These are phyloP conservation scores for Lateolabrax maculatus DNA, from an alignment of 2,797 vertebrate species.

Conservation along the genomic window DNA sequence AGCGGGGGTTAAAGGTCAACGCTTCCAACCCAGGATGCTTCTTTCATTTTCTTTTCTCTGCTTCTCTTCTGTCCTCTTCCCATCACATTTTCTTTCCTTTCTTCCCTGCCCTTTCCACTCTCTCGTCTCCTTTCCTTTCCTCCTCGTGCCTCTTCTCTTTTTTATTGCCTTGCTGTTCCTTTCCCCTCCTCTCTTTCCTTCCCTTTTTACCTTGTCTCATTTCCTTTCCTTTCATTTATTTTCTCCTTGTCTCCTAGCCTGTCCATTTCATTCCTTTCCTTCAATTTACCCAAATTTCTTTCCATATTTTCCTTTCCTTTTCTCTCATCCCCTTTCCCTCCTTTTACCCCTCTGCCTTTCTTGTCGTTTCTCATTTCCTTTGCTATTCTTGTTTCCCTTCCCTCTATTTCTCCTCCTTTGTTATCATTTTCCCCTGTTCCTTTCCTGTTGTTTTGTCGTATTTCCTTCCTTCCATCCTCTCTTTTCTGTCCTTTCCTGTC, in stretches of 20 bases:
- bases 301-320: neutral
- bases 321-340: neutral
- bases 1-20: conserved; percentile 25
- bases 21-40: neutral
- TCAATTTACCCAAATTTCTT: too few species aligned
- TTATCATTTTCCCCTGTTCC: neutral
- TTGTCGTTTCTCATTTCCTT: neutral
- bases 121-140: neutral
- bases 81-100: neutral
- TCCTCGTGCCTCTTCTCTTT: neutral
- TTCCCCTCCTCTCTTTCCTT: neutral
- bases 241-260: neutral
- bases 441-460: neutral
- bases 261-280: neutral
- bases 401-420: too few species aligned
- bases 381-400: too few species aligned
- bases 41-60: neutral
- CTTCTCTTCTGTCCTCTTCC: neutral
- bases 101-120: too few species aligned
- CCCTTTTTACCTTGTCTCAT: neutral
- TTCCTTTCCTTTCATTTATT: too few species aligned
- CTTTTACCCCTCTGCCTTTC: neutral
- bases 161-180: too few species aligned
- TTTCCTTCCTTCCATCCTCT: neutral
- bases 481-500: neutral